Conservation (phyloP, 2,113 vertebrate species). For the Mesitornis unicolor region DNA sequence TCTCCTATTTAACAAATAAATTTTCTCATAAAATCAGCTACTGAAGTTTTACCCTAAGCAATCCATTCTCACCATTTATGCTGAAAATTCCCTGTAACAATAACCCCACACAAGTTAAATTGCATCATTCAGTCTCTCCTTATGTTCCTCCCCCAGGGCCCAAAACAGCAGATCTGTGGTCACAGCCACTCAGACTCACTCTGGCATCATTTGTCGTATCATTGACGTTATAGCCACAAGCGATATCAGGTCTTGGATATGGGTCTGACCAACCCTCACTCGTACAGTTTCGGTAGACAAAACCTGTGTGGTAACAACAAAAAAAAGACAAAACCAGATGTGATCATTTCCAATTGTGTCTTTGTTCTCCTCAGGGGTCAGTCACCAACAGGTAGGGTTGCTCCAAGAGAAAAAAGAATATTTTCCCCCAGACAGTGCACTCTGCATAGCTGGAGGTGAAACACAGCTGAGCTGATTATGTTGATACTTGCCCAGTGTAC, state of each 20-base stretch:
- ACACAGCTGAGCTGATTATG: not conserved
- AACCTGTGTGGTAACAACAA: conserved; percentile 66
- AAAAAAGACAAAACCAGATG: not conserved
- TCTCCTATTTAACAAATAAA: not conserved
- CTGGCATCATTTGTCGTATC: conserved; percentile 66
- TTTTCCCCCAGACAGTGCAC: not conserved
- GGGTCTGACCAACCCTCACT: conserved; percentile 82
- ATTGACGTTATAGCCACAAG: conserved; percentile 82
- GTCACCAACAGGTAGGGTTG: not conserved
- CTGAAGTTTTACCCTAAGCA: not conserved
- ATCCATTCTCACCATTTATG: not conserved
- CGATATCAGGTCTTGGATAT: conserved; percentile 79
- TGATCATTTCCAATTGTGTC: not conserved
- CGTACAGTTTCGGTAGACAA: conserved; percentile 86
- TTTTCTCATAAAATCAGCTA: not conserved
- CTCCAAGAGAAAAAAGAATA: not conserved
- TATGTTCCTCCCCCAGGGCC: not conserved
- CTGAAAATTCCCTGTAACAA: not conserved
- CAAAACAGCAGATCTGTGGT: not conserved
- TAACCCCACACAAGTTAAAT: not conserved
- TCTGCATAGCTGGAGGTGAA: conserved; percentile 25
- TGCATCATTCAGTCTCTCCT: not conserved
- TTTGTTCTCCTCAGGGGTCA: not conserved
- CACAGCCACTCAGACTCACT: conserved; percentile 43
- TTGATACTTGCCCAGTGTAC: conserved; percentile 36